Conservation (phyloP, 2,113 vertebrate genomes). For the Mola mola region DNA sequence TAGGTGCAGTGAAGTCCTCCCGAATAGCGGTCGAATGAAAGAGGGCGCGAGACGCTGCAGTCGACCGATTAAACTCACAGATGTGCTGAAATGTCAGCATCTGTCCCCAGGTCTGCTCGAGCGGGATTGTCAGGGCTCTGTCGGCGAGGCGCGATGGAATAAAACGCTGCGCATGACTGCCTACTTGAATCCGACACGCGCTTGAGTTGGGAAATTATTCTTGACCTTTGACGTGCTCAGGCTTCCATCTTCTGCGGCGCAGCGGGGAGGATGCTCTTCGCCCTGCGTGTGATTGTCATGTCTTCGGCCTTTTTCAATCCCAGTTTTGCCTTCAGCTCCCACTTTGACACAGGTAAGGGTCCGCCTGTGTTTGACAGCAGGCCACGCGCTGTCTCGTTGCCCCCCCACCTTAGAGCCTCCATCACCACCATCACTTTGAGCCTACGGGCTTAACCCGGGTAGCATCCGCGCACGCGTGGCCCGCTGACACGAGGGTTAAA, state of each 20-base stretch:
- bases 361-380: not conserved
- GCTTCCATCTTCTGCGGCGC: constrained; percentile 61
- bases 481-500: too few relatives aligned
- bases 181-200: constrained; percentile 34
- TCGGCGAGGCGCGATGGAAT: constrained; percentile 59
- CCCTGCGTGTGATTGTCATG: constrained; percentile 83
- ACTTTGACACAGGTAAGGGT: constrained; percentile 91
- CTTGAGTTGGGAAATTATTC: constrained; percentile 53
- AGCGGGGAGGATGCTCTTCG: constrained; percentile 79
- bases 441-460: too few relatives aligned
- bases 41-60: constrained; percentile 18
- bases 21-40: constrained; percentile 4
- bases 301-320: constrained; percentile 89
- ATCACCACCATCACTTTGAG: not conserved
- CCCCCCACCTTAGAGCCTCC: not conserved
- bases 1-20: constrained; percentile 19
- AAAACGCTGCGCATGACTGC: constrained; percentile 66
- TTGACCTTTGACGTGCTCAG: constrained; percentile 40
- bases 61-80: constrained; percentile 40
- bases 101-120: constrained; percentile 55
- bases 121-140: constrained; percentile 50
- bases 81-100: constrained; percentile 64
- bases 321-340: constrained; percentile 92
- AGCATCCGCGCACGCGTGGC: too few relatives aligned
- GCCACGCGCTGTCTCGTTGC: not conserved